Evolutionary conservation across 2,797 vertebrate genomes (phyloP).

Genomic region (Crenichthys baileyi): DNA sequence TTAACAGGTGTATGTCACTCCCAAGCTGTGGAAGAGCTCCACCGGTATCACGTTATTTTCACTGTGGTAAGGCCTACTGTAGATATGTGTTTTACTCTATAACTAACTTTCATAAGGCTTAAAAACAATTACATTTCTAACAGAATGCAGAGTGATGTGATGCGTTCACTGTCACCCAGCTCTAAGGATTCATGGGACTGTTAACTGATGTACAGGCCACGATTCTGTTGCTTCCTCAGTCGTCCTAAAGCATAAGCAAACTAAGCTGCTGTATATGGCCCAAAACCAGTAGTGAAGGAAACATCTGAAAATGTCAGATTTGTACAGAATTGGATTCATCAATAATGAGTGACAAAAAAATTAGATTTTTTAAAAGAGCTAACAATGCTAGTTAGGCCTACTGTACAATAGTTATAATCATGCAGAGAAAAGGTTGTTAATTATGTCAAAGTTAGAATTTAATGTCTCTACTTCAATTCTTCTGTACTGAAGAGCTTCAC

Average conservation of each 20-base stretch:
- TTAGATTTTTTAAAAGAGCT: no score
- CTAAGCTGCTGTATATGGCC: neutral
- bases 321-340: no score
- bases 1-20: neutral
- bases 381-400: no score
- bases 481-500: no score
- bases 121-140: neutral
- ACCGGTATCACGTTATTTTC: neutral
- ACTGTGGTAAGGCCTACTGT: no score
- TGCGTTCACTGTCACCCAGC: neutral
- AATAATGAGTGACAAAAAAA: no score
- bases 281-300: no score
- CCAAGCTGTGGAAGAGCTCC: neutral
- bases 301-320: no score
- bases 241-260: neutral
- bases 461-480: no score
- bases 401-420: no score
- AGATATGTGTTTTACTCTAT: neutral
- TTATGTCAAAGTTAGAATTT: no score
- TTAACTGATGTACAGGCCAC: neutral
- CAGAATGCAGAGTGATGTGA: neutral
- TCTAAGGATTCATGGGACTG: neutral
- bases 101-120: neutral
- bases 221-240: neutral
- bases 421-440: no score